Base-by-base conservation (phyloP, 2,888 invertebrate genomes). In the Xanthostigma xanthostigma region DNA sequence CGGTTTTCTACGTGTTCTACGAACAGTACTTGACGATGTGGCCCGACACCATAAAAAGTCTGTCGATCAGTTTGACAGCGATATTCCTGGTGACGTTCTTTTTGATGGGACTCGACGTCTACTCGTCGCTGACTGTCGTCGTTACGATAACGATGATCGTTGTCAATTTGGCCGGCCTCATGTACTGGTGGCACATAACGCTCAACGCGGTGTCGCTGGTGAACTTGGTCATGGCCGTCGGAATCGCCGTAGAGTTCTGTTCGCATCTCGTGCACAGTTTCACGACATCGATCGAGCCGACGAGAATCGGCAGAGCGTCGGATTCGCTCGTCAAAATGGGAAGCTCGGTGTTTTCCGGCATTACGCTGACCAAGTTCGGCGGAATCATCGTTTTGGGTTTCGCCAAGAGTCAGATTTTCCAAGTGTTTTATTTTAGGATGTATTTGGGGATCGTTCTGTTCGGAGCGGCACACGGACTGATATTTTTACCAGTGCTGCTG, bases 21-120 rank as follows among this genome's bases (percentile, higher is more conserved):
- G 98, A 98, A 65, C 97, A 99, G 70, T 98, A 98, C 67, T 71
- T 96, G 54, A 92, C 92, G 9, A 93, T 96, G 79, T 91, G 94
- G 84, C 76, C 83, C 0, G 93, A 96, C 60, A 90, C 94, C 0
- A 64, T 92, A 36, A 77, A 82, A 62, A 91, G 91, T 59, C 76
- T 98, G 68, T 82, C 84, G 13, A 82, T 94, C 49, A 95, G 95
- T 12, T 72, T 95, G 50, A 68, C 81, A 2, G 92, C 94, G n/a
- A 94, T 98, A 53, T 94, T 97, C 66, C 73, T 92, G 34, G 94
- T 94, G 8, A 92, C 94, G 0, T 91, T 93, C 69, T 59, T 92
- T 12, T 67, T 95, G 53, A 89, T 95, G 79, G 97, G 96, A 17
- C 81, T 96, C 64, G 95, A 97, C 65, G 75, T 95, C 49, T 86